Evolutionary conservation across 2,113 vertebrate species (phyloP), one percentile per base, ranked within the genome.

Genomic region (Noturus placidus): DNA sequence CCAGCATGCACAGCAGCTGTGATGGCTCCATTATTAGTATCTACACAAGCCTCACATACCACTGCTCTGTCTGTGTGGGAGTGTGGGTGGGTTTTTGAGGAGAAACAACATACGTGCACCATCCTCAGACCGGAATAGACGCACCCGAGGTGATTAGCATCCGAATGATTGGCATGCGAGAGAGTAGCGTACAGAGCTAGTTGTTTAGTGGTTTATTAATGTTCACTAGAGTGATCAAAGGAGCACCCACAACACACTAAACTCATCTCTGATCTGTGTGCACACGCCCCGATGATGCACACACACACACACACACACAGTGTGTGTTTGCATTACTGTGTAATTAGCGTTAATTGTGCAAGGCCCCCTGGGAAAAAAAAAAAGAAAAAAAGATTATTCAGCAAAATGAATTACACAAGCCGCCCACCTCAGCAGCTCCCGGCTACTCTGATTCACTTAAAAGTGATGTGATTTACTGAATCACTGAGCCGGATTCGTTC

Each of bases 121-220:
- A 8, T 27, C 11, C 33, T 61, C 33, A 42, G 33, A 59, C 79
- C 4, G 13, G 79, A 81, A 42, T 6, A 38, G 35, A 61, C 2
- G 13, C 79, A 82, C 61, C 56, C 3, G 22, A 27, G 56, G 56
- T 61, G 79, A 82, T 61, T 61, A 82, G 56, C 79, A 14, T 42
- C 79, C 2, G 79, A 61, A 82, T 61, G n/a, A 61, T 82, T 81
- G 59, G 52, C 78, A 81, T 35, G 25, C 54, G 2, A 81, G 30
- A 38, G 78, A 81, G 59, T 61, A 61, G 79, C 13, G 3, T 61
- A 61, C 30, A 14, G 52, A 42, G 20, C 27, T 81, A 59, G 56
- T 7, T 56, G 77, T 80, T 81, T 81, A 81, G 54, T 59, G 79
- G 56, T 81, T 81, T 81, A 81, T 38, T 81, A 81, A 59, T 6